phyloP scores from a whole-genome alignment of 2,113 vertebrate genomes.

The Artemisiospiza belli region DNA sequence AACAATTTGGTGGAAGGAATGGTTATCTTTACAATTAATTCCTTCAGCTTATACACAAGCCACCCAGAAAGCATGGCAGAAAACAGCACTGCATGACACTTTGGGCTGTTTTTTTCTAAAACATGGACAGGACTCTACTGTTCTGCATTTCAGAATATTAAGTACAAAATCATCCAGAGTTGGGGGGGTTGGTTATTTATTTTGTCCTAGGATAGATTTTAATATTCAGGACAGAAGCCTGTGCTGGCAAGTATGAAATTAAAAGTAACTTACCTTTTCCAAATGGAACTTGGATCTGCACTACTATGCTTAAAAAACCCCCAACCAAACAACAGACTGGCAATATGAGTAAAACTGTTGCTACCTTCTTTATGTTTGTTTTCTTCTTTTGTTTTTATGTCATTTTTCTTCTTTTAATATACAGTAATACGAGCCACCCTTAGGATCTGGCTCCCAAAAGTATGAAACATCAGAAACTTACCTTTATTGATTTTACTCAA shows the following conservation, averaged over 20 bases:
- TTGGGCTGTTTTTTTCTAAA: background rate
- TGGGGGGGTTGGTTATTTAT: background rate
- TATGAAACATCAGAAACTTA: background rate
- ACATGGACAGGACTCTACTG: background rate
- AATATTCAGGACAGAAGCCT: background rate
- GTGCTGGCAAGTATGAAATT: background rate
- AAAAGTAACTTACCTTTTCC: background rate
- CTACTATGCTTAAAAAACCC: background rate
- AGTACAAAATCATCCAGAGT: background rate
- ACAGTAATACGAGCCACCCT: background rate
- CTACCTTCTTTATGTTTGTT: background rate
- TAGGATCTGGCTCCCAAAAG: background rate
- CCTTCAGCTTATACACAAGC: background rate
- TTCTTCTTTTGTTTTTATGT: background rate
- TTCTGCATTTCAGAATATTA: background rate
- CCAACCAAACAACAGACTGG: background rate
- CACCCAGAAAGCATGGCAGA: background rate
- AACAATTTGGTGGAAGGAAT: background rate
- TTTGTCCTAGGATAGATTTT: background rate
- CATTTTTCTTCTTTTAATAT: background rate
- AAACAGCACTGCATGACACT: background rate
- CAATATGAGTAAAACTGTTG: background rate
- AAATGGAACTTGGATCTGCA: background rate
- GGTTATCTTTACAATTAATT: background rate
- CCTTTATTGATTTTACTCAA: background rate